Percentiles rank a stretch among this genome's conserved stretches.
Conservation (phyloP, 2,113 vertebrate species). For the Leptodactylus fuscus region DNA sequence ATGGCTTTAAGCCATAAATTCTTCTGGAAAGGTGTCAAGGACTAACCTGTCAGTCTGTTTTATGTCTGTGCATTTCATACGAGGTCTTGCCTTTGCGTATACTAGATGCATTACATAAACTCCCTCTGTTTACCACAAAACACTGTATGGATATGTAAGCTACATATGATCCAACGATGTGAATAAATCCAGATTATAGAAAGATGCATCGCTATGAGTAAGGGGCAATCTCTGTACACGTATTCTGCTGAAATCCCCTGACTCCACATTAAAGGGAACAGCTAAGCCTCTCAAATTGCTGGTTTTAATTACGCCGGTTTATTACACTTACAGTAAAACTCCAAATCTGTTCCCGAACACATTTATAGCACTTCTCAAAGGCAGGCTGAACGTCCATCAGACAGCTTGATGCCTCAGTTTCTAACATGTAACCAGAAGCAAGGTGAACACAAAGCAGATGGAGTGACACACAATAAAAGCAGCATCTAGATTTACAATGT, state of each 20-base stretch:
- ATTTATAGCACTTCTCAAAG: slow-evolving; percentile 46
- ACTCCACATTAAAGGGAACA: slow-evolving; percentile 19
- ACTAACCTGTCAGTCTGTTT: neutral
- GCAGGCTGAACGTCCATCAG: slow-evolving; percentile 7
- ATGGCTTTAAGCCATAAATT: too few species aligned
- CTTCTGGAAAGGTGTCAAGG: neutral
- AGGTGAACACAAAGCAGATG: slow-evolving; percentile 45
- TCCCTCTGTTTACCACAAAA: neutral
- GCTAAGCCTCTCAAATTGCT: neutral
- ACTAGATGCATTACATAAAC: neutral
- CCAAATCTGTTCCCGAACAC: slow-evolving; percentile 22
- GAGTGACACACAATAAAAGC: slow-evolving; percentile 44
- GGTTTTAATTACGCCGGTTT: slow-evolving; percentile 32
- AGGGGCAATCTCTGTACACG: neutral
- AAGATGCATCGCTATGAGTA: neutral
- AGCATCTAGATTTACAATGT: slow-evolving; percentile 51
- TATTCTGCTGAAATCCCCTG: neutral
- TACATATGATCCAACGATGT: neutral
- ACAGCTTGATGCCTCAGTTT: slow-evolving; percentile 36
- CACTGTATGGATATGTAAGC: neutral
- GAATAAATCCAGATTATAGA: neutral
- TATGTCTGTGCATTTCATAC: neutral
- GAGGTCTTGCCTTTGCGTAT: neutral
- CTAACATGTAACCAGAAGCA: slow-evolving; percentile 42
- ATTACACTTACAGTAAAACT: slow-evolving; percentile 46